Evolutionary conservation across 2,113 vertebrate species (phyloP).

Genomic region (Cavia porcellus): DNA sequence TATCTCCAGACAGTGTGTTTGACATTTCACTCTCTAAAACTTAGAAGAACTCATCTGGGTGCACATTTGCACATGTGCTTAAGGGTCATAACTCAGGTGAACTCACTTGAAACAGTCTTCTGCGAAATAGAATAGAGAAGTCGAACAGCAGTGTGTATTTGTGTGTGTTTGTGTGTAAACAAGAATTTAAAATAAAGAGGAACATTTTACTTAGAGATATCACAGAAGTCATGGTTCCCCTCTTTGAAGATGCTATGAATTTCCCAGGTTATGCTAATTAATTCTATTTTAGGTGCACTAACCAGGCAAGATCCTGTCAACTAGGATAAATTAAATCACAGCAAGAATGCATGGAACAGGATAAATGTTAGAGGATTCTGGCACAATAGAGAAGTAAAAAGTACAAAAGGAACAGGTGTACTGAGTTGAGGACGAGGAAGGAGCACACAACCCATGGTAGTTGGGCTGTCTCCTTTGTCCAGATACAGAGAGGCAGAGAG

Average conservation of each 20-base stretch:
- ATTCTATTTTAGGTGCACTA: background rate
- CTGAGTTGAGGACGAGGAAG: too few relatives aligned
- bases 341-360: background rate
- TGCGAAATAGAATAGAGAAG: background rate
- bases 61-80: background rate
- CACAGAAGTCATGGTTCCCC: background rate
- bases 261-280: background rate
- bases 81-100: background rate
- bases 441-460: too few relatives aligned
- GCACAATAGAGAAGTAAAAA: too few relatives aligned
- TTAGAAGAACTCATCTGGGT: background rate
- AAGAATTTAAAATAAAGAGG: background rate
- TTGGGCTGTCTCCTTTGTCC: too few relatives aligned
- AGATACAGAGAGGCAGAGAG: too few relatives aligned
- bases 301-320: background rate
- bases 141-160: background rate
- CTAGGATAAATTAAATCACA: background rate
- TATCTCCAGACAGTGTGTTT: background rate
- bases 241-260: background rate
- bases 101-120: background rate
- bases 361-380: background rate
- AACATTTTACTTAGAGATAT: background rate
- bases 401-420: too few relatives aligned
- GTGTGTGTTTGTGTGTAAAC: background rate
- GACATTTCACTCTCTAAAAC: background rate